These are phyloP conservation scores for Cataglyphis altisquamis DNA, from an alignment of 2,888 invertebrate species.

Conservation along the genomic window DNA sequence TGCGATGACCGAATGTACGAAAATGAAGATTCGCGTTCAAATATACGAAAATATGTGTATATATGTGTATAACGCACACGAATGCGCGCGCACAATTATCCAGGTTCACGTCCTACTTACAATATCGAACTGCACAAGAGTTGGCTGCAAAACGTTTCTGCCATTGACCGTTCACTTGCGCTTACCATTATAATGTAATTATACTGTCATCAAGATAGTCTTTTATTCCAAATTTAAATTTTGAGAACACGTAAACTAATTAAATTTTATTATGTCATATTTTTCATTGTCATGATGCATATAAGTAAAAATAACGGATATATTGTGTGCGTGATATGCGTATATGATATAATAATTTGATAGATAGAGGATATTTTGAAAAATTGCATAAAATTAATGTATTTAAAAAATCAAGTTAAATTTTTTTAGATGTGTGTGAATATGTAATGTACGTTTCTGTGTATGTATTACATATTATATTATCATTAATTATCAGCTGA, in stretches of 20 bases:
- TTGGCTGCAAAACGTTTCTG: slow-evolving; percentile 65
- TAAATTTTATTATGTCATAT: background rate
- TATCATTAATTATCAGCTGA: background rate
- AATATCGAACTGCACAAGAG: slow-evolving; percentile 79
- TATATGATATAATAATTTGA: background rate
- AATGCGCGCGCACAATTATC: slow-evolving; percentile 64
- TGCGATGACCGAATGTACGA: background rate
- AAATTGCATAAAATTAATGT: background rate
- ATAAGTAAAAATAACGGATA: background rate
- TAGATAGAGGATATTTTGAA: background rate
- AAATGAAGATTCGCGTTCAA: slow-evolving; percentile 9
- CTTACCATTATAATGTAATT: slow-evolving; percentile 31
- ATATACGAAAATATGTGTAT: slow-evolving; percentile 1
- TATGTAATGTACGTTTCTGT: background rate
- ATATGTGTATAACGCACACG: slow-evolving; percentile 26
- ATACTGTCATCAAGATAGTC: background rate
- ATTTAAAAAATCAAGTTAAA: background rate
- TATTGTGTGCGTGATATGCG: background rate
- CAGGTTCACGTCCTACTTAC: slow-evolving; percentile 83
- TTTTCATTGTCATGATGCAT: background rate
- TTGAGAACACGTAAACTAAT: background rate
- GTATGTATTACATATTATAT: background rate
- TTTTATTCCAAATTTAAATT: background rate
- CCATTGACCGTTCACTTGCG: slow-evolving; percentile 68
- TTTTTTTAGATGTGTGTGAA: background rate